Percentiles rank a stretch among this genome's conserved stretches.
Evolutionary conservation across 2,797 vertebrate genomes (phyloP).

Genomic region (Paramormyrops hopkinsi): DNA sequence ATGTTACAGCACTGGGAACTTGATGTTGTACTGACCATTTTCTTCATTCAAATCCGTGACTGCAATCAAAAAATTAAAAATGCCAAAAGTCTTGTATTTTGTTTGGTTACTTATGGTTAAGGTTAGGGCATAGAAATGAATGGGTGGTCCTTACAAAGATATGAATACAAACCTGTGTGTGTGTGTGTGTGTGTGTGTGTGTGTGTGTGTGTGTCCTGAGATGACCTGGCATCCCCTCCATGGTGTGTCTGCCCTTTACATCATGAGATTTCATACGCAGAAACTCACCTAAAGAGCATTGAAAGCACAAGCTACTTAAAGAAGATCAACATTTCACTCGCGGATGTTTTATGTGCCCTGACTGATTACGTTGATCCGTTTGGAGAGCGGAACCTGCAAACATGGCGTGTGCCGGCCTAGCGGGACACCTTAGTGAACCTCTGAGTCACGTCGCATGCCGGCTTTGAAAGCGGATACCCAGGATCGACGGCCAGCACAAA

Average conservation of each 20-base stretch:
- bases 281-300: neutral
- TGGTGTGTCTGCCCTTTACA: neutral
- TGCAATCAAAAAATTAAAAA: too few relatives aligned
- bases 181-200: neutral
- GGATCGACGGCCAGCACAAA: constrained; percentile 56
- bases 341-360: neutral
- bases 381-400: constrained; percentile 53
- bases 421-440: constrained; percentile 7
- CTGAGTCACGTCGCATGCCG: constrained; percentile 37
- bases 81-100: neutral
- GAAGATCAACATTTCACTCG: neutral
- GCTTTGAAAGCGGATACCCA: constrained; percentile 64
- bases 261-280: neutral
- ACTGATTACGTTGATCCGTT: constrained; percentile 23
- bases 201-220: neutral
- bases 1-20: neutral
- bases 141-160: neutral
- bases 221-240: neutral
- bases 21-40: neutral
- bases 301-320: neutral
- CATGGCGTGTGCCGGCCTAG: constrained; percentile 30
- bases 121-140: neutral
- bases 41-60: neutral
- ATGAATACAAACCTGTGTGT: neutral
- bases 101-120: neutral